These are phyloP conservation scores for Drosophila atripex DNA, from an alignment of 2,888 invertebrate genomes.

Conservation along the genomic window DNA sequence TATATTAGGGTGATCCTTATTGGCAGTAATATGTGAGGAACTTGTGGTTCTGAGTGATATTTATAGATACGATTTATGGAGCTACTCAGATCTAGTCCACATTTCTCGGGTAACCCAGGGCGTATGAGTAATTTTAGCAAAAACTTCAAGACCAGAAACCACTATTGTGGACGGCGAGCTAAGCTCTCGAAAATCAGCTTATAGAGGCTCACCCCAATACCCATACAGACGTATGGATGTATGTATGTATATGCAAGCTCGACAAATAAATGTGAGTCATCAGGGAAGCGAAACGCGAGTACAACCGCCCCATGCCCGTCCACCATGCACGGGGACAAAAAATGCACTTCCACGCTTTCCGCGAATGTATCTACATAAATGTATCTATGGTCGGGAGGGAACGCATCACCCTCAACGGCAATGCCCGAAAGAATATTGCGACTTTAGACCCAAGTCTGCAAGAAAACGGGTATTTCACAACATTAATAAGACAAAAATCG, in stretches of 20 bases:
- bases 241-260: slow-evolving; percentile 25
- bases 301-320: slow-evolving; percentile 42
- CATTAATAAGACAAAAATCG: slow-evolving; percentile 10
- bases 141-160: neutral
- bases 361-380: slow-evolving; percentile 36
- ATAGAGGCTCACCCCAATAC: slow-evolving; percentile 1
- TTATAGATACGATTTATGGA: too few species aligned
- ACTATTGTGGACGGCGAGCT: neutral
- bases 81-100: too few species aligned
- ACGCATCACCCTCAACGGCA: slow-evolving; percentile 3
- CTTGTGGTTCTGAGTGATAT: too few species aligned
- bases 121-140: neutral
- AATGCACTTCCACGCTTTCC: slow-evolving; percentile 36
- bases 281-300: slow-evolving; percentile 42
- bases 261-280: slow-evolving; percentile 38
- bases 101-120: neutral
- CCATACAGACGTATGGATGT: neutral
- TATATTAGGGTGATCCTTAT: neutral
- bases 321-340: slow-evolving; percentile 39
- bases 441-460: neutral
- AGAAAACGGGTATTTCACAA: slow-evolving; percentile 32
- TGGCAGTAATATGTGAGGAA: too few species aligned
- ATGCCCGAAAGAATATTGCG: slow-evolving; percentile 10
- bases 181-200: neutral
- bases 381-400: slow-evolving; percentile 6